Percentiles rank a stretch among this genome's conserved stretches.
These are phyloP conservation scores for Dilophus febrilis DNA, from an alignment of 2,888 invertebrate genomes.

Conservation along the genomic window DNA sequence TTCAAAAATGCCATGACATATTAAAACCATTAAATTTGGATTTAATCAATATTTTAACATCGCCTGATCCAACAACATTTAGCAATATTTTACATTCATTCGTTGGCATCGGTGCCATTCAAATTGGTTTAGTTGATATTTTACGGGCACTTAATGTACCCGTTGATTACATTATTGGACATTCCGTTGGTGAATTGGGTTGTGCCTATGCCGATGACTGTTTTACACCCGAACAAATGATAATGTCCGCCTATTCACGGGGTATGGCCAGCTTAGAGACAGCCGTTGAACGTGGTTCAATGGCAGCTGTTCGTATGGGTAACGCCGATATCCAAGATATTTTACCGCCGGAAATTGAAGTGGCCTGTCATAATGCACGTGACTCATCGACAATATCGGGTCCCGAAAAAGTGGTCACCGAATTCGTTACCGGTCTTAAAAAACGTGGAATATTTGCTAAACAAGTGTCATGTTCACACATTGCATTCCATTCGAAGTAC, in stretches of 20 bases:
- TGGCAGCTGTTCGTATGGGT: conserved; percentile 64
- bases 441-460: conserved; percentile 55
- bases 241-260: conserved; percentile 60
- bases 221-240: conserved; percentile 64
- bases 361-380: conserved; percentile 66
- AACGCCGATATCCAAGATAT: conserved; percentile 29
- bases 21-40: conserved; percentile 33
- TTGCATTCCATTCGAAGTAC: conserved; percentile 69
- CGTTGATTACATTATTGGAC: conserved; percentile 40
- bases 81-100: conserved; percentile 54
- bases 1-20: conserved; percentile 43
- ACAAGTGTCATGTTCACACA: conserved; percentile 61
- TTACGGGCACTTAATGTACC: conserved; percentile 33
- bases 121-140: conserved; percentile 36
- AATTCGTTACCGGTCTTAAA: conserved; percentile 41
- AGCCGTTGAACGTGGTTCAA: conserved; percentile 45
- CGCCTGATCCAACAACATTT: conserved; percentile 42
- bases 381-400: conserved; percentile 73
- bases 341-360: conserved; percentile 47
- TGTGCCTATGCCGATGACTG: conserved; percentile 30
- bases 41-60: conserved; percentile 38
- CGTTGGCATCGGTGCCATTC: conserved; percentile 57
- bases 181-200: conserved; percentile 87
- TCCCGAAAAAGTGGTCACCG: conserved; percentile 43
- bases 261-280: conserved; percentile 49